Percentiles rank a stretch among this genome's conserved stretches.
phyloP scores from a whole-genome alignment of 2,113 vertebrate species.

The Chauna torquata region DNA sequence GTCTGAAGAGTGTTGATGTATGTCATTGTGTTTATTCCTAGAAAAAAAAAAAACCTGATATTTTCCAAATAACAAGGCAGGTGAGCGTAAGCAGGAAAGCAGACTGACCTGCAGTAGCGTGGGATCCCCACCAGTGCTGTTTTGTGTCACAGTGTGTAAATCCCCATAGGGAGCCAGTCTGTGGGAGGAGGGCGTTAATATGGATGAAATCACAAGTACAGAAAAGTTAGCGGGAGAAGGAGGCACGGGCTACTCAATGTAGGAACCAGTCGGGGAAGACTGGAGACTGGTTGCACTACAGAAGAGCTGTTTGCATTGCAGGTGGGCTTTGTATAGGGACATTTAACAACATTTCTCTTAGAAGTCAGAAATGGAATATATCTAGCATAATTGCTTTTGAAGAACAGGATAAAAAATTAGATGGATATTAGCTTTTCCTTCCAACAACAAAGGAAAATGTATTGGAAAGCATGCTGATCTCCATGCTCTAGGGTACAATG shows the following conservation, averaged over 20 bases:
- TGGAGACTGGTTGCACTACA: neutral
- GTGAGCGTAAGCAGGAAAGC: neutral
- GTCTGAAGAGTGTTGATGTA: fast-evolving
- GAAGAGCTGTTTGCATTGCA: neutral
- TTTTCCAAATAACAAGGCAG: neutral
- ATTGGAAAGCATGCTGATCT: neutral
- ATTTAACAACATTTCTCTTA: neutral
- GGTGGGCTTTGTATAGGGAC: neutral
- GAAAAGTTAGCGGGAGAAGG: neutral
- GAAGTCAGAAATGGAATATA: neutral
- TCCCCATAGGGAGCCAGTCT: neutral
- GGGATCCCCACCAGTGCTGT: neutral
- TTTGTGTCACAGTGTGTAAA: neutral
- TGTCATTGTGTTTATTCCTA: neutral
- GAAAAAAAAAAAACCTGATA: neutral
- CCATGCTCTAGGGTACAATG: fast-evolving
- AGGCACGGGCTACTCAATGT: neutral
- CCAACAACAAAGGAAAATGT: neutral
- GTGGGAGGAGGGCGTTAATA: neutral
- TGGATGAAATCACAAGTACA: neutral
- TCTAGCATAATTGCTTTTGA: neutral
- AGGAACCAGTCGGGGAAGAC: neutral
- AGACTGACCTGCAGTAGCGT: neutral
- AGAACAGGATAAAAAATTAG: neutral
- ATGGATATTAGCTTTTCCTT: neutral